Conservation (phyloP, 2,888 invertebrate genomes). For the Zhuqinia jingwanae region DNA sequence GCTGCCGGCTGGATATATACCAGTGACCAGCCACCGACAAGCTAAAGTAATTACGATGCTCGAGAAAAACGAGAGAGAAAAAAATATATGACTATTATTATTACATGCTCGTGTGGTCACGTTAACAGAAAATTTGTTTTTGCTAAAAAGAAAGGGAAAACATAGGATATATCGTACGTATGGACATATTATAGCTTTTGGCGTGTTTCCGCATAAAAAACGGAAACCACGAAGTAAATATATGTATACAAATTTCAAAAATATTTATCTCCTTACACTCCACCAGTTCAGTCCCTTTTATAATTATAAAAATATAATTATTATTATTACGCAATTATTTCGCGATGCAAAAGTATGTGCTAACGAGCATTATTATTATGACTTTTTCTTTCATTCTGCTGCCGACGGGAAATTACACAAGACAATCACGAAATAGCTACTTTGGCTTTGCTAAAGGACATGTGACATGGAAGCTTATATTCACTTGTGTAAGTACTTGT, state of each 20-base stretch:
- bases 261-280: neutral
- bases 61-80: neutral
- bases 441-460: neutral
- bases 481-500: too few species aligned
- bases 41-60: slow-evolving; percentile 27
- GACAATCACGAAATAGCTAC: neutral
- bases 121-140: slow-evolving; percentile 48
- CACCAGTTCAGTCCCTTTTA: slow-evolving; percentile 1
- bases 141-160: slow-evolving; percentile 13
- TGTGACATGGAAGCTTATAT: too few species aligned
- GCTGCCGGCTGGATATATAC: neutral
- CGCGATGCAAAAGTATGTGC: slow-evolving; percentile 42
- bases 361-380: neutral
- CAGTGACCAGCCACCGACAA: neutral
- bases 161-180: neutral
- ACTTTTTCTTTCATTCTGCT: too few species aligned
- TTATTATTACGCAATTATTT: slow-evolving; percentile 47
- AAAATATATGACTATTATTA: slow-evolving; percentile 46
- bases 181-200: too few species aligned
- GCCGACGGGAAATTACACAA: neutral
- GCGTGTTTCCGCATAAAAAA: too few species aligned
- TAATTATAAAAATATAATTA: slow-evolving; percentile 24
- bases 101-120: slow-evolving; percentile 45
- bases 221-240: neutral
- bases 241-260: neutral